phyloP scores from a whole-genome alignment of 2,113 vertebrate genomes.

The Oreochromis aureus region DNA sequence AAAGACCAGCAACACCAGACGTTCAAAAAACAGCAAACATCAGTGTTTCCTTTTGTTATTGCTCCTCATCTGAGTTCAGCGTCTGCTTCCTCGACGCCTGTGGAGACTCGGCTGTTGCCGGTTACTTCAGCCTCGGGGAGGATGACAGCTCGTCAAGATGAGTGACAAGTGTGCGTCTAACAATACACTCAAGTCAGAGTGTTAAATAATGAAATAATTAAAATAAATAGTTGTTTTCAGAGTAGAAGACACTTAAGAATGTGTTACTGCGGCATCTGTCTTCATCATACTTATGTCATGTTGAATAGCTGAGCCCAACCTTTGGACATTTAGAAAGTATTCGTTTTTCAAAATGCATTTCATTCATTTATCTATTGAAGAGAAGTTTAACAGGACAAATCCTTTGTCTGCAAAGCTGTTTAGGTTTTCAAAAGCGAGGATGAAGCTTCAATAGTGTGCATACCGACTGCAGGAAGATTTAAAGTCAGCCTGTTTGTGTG shows the following conservation, averaged over 20 bases:
- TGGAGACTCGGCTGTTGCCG: slow-evolving; percentile 3
- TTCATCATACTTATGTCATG: background rate
- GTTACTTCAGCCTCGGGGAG: slow-evolving; percentile 23
- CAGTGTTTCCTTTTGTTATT: slow-evolving; percentile 3
- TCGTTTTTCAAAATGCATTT: background rate
- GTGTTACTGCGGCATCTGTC: background rate
- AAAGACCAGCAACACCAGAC: background rate
- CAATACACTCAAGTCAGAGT: background rate
- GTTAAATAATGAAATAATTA: background rate
- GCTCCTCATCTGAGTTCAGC: background rate
- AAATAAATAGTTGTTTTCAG: background rate
- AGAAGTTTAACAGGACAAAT: background rate
- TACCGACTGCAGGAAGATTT: background rate
- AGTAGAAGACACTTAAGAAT: background rate
- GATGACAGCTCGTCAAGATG: slow-evolving; percentile 21
- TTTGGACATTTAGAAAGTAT: background rate
- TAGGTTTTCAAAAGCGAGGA: background rate
- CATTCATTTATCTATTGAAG: background rate
- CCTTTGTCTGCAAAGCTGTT: background rate
- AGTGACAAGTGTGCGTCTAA: slow-evolving; percentile 29
- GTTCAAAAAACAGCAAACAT: slow-evolving; percentile 17
- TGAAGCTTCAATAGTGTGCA: background rate
- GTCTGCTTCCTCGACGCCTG: slow-evolving; percentile 3
- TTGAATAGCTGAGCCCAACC: background rate
- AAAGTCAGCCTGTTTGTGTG: background rate